A percentile compares a stretch with the other conserved stretches of the same genome.
Evolutionary conservation across 2,888 invertebrate genomes (phyloP).

Genomic region (Glyphotaelius pellucidus): DNA sequence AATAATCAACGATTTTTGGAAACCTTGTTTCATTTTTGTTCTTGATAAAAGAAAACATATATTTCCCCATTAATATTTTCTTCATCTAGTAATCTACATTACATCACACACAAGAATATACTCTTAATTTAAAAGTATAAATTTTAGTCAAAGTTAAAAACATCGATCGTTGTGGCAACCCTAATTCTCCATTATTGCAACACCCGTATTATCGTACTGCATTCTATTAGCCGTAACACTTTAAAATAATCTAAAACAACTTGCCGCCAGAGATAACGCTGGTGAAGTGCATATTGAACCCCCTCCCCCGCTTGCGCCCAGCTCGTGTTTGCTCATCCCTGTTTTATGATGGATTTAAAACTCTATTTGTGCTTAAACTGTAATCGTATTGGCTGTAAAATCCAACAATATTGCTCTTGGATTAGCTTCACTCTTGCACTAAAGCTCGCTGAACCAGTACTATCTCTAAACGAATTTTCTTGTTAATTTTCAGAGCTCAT

Average conservation of each 20-base stretch:
- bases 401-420: background rate
- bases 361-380: background rate
- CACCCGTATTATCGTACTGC: slow-evolving; percentile 22
- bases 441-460: background rate
- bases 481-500: background rate
- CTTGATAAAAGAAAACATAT: too few relatives aligned
- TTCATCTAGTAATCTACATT: background rate
- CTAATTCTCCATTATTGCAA: background rate
- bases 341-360: background rate
- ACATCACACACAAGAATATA: background rate
- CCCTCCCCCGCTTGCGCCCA: background rate
- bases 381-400: background rate
- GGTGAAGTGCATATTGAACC: slow-evolving; percentile 36
- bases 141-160: background rate
- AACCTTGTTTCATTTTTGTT: too few relatives aligned
- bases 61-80: too few relatives aligned
- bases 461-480: background rate
- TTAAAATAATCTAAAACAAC: slow-evolving; percentile 48
- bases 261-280: slow-evolving; percentile 14
- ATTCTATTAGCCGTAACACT: slow-evolving; percentile 44
- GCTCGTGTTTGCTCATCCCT: background rate
- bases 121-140: background rate
- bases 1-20: too few relatives aligned
- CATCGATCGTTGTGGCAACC: background rate
- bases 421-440: background rate